Base-by-base conservation (phyloP, 2,113 vertebrate species). In the Falcunculus frontatus region DNA sequence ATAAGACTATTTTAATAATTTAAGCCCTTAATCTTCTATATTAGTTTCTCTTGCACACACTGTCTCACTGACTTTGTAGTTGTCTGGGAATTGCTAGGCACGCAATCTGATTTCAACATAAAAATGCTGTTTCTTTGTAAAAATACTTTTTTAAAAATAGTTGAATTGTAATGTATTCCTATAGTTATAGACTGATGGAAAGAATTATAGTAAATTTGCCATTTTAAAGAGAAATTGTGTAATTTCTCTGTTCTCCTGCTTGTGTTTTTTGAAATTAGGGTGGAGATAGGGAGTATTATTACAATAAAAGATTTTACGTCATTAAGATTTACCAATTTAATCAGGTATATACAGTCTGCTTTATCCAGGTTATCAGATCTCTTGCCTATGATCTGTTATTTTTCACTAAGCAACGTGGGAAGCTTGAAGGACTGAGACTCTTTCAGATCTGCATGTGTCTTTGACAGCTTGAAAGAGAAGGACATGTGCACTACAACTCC, bases 291-390 rank as follows among this genome's bases (percentile, higher is more conserved):
- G 32, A 86, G 63, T 32, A 90, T 92, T 94, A 94, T 62, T 87
- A 32, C 39, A 82, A 44, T 70, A 47, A 90, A 89, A 93, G 64
- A 76, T 95, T 97, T 98, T 96, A 97, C 96, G 90, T 98, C 97
- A 97, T 83, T 70, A 89, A 95, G 97, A 90, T 97, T 97, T 93
- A 89, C 88, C 87, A 77, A 52, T 96, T 96, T 96, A 95, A 78
- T 97, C 89, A 68, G 67, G 69, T 52, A 52, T 83, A 59, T 94
- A 97, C 91, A 92, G 95, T 96, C 73, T 87, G 79, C 65, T 89
- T 90, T 78, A 97, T 97, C 94, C 87, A 95, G 97, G 93, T 97
- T 98, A 37, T 88, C 67, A 89, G 27, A 53, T 92, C 93, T 89
- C n/a, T 72, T 90, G 80, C 57, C 74, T 74, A 87, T 92, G 90